These are phyloP conservation scores for Xanthostigma xanthostigma DNA, from an alignment of 2,888 invertebrate genomes.

Conservation along the genomic window DNA sequence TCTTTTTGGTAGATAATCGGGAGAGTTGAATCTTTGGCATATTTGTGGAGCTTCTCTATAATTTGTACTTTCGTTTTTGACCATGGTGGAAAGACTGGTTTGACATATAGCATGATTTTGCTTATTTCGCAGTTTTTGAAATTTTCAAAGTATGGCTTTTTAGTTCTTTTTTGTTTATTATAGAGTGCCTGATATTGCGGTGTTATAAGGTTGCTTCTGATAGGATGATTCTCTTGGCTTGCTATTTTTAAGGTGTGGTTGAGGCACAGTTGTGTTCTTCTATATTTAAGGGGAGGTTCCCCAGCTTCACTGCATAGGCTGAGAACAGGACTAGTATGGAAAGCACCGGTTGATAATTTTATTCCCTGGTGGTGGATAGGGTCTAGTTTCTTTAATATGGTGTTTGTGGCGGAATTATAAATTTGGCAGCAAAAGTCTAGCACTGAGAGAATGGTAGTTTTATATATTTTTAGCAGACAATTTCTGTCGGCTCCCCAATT, in stretches of 20 bases:
- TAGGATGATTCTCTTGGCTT: too few relatives aligned
- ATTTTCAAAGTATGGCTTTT: too few relatives aligned
- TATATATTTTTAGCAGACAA: neutral
- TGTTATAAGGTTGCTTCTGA: too few relatives aligned
- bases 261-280: neutral
- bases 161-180: too few relatives aligned
- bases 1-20: too few relatives aligned
- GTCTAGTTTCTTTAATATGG: neutral
- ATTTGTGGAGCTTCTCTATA: too few relatives aligned
- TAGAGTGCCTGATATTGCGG: too few relatives aligned
- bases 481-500: conserved; percentile 1
- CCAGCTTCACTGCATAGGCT: neutral
- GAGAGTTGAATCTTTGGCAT: too few relatives aligned
- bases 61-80: too few relatives aligned
- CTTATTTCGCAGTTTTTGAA: too few relatives aligned
- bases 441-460: neutral
- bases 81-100: too few relatives aligned
- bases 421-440: neutral
- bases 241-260: neutral
- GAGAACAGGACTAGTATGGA: neutral
- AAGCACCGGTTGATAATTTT: neutral
- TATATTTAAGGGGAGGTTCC: neutral
- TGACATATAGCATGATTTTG: too few relatives aligned
- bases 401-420: neutral
- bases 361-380: neutral